Conservation (phyloP, 37 sponge, comb jelly and placozoan species). For the Dysidea cf. avara region DNA sequence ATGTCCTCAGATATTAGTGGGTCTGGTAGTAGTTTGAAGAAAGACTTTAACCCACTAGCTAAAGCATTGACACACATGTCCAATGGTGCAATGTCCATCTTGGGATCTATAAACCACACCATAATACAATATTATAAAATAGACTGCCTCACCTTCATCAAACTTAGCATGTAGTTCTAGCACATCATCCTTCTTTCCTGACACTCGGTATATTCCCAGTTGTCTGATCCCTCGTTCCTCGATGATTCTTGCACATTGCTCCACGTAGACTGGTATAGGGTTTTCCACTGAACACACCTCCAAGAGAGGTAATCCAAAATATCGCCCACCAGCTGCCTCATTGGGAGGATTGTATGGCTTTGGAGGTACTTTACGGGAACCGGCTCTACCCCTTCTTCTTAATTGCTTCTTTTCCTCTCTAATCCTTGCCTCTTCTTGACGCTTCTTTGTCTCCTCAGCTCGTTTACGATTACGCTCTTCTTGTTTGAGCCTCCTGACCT, state of each 20-base stretch:
- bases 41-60: slow-evolving; percentile 50
- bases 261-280: too few relatives aligned
- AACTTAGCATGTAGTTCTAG: slow-evolving; percentile 52
- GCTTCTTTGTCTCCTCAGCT: slow-evolving; percentile 22
- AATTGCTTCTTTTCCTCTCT: slow-evolving; percentile 13
- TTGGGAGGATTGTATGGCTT: too few relatives aligned
- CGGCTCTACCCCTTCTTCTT: slow-evolving; percentile 2
- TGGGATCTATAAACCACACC: slow-evolving; percentile 28
- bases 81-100: slow-evolving; percentile 42
- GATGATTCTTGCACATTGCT: background rate
- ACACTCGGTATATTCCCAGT: slow-evolving; percentile 74
- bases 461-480: slow-evolving; percentile 24
- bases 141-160: slow-evolving; percentile 55
- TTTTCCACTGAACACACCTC: too few relatives aligned
- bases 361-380: too few relatives aligned
- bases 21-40: slow-evolving; percentile 71
- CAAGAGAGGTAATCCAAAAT: too few relatives aligned
- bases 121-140: background rate
- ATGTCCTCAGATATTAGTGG: slow-evolving; percentile 58
- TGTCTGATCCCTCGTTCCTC: slow-evolving; percentile 20
- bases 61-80: slow-evolving; percentile 35
- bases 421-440: slow-evolving; percentile 36
- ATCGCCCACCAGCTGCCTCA: too few relatives aligned
- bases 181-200: slow-evolving; percentile 72
- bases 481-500: slow-evolving; percentile 37